Conservation (phyloP, 2,797 vertebrate genomes). For the Thaleichthys pacificus region DNA sequence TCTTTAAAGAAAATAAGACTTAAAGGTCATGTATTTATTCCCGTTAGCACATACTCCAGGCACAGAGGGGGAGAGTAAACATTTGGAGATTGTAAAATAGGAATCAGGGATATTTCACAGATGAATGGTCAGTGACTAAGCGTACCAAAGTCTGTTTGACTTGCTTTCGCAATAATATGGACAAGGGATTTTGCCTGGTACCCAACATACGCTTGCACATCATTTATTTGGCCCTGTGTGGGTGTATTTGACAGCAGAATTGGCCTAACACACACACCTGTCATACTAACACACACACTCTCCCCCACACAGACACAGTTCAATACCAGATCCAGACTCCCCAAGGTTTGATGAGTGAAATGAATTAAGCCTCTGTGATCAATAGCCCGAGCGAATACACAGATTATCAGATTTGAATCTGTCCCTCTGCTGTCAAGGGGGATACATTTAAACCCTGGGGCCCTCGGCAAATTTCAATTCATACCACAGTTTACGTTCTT, state of each 20-base stretch:
- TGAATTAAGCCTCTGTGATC: slow-evolving; percentile 70
- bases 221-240: slow-evolving; percentile 56
- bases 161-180: slow-evolving; percentile 41
- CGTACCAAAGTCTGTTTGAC: slow-evolving; percentile 54
- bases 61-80: slow-evolving; percentile 54
- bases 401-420: slow-evolving; percentile 76
- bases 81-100: slow-evolving; percentile 66
- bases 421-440: slow-evolving; percentile 56
- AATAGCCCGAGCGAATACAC: slow-evolving; percentile 71
- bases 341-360: slow-evolving; percentile 67
- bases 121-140: slow-evolving; percentile 63
- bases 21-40: slow-evolving; percentile 57
- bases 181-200: slow-evolving; percentile 23
- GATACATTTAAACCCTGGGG: slow-evolving; percentile 68
- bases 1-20: slow-evolving; percentile 1
- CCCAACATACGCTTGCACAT: slow-evolving; percentile 53
- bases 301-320: slow-evolving; percentile 23
- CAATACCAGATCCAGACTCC: slow-evolving; percentile 56
- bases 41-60: slow-evolving; percentile 57
- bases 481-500: slow-evolving; percentile 59
- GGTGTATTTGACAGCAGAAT: slow-evolving; percentile 35
- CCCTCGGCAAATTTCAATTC: slow-evolving; percentile 68
- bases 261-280: slow-evolving; percentile 4
- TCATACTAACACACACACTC: background rate
- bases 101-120: slow-evolving; percentile 74